A percentile compares a stretch with the other conserved stretches of the same genome.
Conservation (phyloP, 2,113 vertebrate genomes). For the Myiozetetes cayanensis region DNA sequence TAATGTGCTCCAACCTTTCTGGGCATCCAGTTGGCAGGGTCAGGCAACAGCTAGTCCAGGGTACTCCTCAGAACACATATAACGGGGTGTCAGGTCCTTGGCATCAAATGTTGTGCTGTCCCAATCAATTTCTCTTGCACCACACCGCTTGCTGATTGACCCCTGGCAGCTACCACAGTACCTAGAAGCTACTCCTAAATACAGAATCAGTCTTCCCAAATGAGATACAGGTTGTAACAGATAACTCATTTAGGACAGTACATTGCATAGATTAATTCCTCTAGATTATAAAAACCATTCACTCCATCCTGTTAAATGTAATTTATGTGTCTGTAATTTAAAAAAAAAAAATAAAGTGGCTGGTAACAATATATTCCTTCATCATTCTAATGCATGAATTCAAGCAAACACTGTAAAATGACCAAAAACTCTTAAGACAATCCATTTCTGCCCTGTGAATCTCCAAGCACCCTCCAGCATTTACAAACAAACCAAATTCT, state of each 20-base stretch:
- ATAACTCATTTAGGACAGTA: slow-evolving; percentile 15
- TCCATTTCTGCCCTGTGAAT: not conserved
- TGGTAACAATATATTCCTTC: not conserved
- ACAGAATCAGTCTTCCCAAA: not conserved
- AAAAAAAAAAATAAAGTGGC: not conserved
- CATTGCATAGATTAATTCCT: slow-evolving; percentile 29
- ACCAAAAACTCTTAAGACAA: not conserved
- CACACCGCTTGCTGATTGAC: not conserved
- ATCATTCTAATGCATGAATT: not conserved
- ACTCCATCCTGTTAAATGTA: not conserved
- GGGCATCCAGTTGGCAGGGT: not conserved
- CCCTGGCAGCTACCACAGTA: not conserved
- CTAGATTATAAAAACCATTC: not conserved
- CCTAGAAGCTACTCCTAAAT: not conserved
- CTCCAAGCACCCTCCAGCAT: not conserved
- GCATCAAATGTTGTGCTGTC: not conserved
- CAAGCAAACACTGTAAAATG: not conserved
- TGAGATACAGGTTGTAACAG: not conserved
- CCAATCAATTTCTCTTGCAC: not conserved
- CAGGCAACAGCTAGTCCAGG: not conserved
- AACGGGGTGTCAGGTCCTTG: not conserved
- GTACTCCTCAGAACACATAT: not conserved
- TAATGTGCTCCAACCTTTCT: not conserved
- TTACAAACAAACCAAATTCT: not conserved
- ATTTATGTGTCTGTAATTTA: not conserved